Evolutionary conservation across 2,888 invertebrate species (phyloP), one percentile per base, ranked within the genome.

Genomic region (Rhaphigaster nebulosa): DNA sequence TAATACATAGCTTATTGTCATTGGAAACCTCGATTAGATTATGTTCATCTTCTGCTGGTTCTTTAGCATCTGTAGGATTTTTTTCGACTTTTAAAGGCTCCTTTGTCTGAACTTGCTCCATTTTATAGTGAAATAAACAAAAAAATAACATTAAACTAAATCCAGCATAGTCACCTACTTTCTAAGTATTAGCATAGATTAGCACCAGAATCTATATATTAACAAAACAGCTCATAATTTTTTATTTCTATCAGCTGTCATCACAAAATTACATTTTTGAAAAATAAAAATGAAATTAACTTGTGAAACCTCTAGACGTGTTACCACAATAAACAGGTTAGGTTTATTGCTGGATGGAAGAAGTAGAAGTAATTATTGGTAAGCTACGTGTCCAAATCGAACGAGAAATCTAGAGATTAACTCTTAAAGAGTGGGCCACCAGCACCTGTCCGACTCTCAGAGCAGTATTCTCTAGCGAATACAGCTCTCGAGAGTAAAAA

Each of bases 211-310:
- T 23, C 34, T 20, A 8, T 10, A 76, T 38, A 34, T n/a, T n/a
- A 34, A 76, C 38, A 38, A 38, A 76, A 76, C 70, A 76, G 70
- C 34, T 76, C 70, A 76, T 76, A 76, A 76, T 38, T 15, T 76
- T 38, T 20, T 38, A 8, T 52, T 76, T 38, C 23, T 38, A 76
- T 76, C 70, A 76, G 70, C 70, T 76, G 38, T 76, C 70, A 76
- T 38, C 34, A 34, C 6, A 38, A 76, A 38, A 45, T 45, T 84
- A 45, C 45, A 84, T 45, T 84, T 84, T 45, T n/a, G 6, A n/a
- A n/a, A 45, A 15, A 45, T 38, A n/a, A 45, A 45, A 84, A 84
- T 84, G 10, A 84, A 84, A 45, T 84, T n/a, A 84, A n/a, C 45
- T 84, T 84, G 5, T 84, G 45, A 45, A 84, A 84, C 84, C 84